phyloP scores from a whole-genome alignment of 37 sponge, comb jelly and placozoan species.

The Theonella swinhoei region DNA sequence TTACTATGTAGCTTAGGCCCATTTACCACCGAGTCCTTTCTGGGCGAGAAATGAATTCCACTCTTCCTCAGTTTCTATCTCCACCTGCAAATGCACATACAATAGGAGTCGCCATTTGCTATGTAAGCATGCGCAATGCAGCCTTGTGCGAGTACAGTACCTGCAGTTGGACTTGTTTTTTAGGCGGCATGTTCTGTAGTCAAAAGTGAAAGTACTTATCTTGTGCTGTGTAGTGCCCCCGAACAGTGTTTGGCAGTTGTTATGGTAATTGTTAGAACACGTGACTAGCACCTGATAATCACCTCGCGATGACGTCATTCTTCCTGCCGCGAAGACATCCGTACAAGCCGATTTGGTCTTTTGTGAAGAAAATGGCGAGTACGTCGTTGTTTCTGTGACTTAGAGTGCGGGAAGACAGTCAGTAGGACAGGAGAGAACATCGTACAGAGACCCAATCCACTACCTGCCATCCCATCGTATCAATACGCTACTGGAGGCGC shows the following conservation, averaged over 20 bases:
- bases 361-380: neutral
- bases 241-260: constrained; percentile 13
- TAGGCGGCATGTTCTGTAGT: constrained; percentile 70
- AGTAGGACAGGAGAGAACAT: too few relatives aligned
- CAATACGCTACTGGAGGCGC: too few relatives aligned
- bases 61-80: constrained; percentile 67
- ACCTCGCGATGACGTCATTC: neutral
- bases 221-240: too few relatives aligned
- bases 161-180: constrained; percentile 82
- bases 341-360: neutral
- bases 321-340: neutral
- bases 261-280: constrained; percentile 7
- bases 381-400: neutral
- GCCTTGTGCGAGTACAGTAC: constrained; percentile 14
- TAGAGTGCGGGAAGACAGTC: too few relatives aligned
- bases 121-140: neutral
- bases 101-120: neutral
- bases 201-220: neutral
- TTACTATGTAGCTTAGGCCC: neutral
- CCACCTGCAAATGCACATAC: constrained; percentile 32
- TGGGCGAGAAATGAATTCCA: constrained; percentile 66
- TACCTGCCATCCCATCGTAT: too few relatives aligned
- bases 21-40: constrained; percentile 70
- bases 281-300: constrained; percentile 1
- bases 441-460: too few relatives aligned